Conservation (phyloP, 2,888 invertebrate species). For the Reticulitermes lucifugus region DNA sequence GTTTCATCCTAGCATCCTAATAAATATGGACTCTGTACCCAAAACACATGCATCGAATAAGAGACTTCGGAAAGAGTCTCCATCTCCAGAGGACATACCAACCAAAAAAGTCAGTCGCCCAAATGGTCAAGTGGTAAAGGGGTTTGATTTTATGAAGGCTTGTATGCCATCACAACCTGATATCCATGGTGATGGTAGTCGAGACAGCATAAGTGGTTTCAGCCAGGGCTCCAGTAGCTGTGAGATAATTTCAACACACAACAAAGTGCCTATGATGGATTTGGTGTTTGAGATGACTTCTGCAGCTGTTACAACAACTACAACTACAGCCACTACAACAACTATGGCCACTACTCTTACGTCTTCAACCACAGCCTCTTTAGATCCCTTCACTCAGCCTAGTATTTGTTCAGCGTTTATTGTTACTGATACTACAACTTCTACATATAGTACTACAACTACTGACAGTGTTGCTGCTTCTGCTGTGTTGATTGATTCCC, state of each 20-base stretch:
- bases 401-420: neutral
- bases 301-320: neutral
- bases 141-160: constrained; percentile 20
- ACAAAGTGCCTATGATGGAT: constrained; percentile 32
- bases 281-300: neutral
- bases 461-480: neutral
- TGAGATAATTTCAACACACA: constrained; percentile 41
- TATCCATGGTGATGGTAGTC: constrained; percentile 57
- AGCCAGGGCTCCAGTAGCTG: constrained; percentile 49
- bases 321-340: constrained; percentile 2
- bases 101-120: constrained; percentile 49
- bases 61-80: constrained; percentile 65
- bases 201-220: constrained; percentile 57
- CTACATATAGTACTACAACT: neutral
- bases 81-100: constrained; percentile 55
- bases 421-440: neutral
- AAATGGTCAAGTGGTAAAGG: constrained; percentile 42
- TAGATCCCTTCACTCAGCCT: constrained; percentile 3
- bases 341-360: neutral
- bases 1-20: constrained; percentile 8
- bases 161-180: constrained; percentile 10
- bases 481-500: neutral
- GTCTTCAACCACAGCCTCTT: constrained; percentile 6
- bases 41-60: constrained; percentile 68
- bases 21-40: constrained; percentile 63